phyloP scores from a whole-genome alignment of 1,140 invertebrate genomes.

The Drosophila ercepeae region DNA sequence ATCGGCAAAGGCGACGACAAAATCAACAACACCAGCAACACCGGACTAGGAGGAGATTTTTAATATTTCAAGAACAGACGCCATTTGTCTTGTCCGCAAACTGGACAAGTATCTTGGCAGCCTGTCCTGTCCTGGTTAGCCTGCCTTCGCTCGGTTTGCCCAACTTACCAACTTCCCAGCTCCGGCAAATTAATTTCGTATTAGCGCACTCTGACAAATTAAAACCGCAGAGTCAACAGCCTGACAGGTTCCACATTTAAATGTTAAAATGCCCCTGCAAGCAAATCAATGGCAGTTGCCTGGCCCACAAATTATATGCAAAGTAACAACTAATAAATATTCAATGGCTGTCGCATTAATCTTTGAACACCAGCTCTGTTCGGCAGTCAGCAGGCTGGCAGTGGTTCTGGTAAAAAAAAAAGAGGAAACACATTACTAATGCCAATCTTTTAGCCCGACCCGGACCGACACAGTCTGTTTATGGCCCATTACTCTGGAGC shows the following conservation, averaged over 20 bases:
- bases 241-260: constrained; percentile 66
- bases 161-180: constrained; percentile 10
- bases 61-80: constrained; percentile 75
- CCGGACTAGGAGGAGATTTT: constrained; percentile 32
- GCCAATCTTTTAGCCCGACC: constrained; percentile 69
- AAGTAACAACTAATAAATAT: constrained; percentile 81
- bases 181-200: constrained; percentile 75
- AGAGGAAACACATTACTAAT: constrained; percentile 70
- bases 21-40: not conserved
- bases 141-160: not conserved
- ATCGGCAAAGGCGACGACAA: not conserved
- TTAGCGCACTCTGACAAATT: constrained; percentile 81
- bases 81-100: constrained; percentile 75
- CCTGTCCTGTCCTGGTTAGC: constrained; percentile 13
- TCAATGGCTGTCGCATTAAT: constrained; percentile 80
- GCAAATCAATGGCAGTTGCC: constrained; percentile 68
- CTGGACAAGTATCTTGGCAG: constrained; percentile 66
- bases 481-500: constrained; percentile 37
- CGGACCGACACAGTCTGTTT: constrained; percentile 33
- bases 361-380: constrained; percentile 70
- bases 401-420: constrained; percentile 27
- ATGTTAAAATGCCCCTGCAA: constrained; percentile 27
- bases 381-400: constrained; percentile 34
- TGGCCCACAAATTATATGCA: constrained; percentile 78
- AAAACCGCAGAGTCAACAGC: constrained; percentile 77